These are phyloP conservation scores for Priocnemis perturbator DNA, from an alignment of 2,888 invertebrate species.

Conservation along the genomic window DNA sequence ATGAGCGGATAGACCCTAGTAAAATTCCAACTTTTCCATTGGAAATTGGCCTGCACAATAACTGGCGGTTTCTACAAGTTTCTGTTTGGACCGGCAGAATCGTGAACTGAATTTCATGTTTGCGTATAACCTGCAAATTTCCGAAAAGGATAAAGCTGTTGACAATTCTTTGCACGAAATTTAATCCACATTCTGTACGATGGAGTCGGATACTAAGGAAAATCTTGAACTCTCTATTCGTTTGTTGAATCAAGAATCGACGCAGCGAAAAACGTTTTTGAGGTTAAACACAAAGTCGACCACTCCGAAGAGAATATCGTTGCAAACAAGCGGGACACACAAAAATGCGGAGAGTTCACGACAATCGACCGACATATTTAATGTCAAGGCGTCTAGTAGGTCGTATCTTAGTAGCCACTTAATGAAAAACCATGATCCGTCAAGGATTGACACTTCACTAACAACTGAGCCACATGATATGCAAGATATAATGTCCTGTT, in stretches of 20 bases:
- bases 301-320: slow-evolving; percentile 54
- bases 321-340: slow-evolving; percentile 39
- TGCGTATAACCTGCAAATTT: too few species aligned
- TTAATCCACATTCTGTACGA: background rate
- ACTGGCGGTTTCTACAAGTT: too few species aligned
- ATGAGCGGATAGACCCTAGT: too few species aligned
- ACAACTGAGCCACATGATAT: slow-evolving; percentile 62
- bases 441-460: slow-evolving; percentile 55
- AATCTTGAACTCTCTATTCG: slow-evolving; percentile 56
- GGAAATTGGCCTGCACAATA: too few species aligned
- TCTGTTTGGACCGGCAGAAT: too few species aligned
- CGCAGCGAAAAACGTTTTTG: slow-evolving; percentile 56
- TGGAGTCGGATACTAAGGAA: slow-evolving; percentile 43
- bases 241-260: slow-evolving; percentile 51
- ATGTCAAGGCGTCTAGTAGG: slow-evolving; percentile 34
- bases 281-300: slow-evolving; percentile 58
- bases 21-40: too few species aligned
- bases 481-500: slow-evolving; percentile 56
- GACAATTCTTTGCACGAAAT: too few species aligned
- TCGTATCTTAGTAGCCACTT: slow-evolving; percentile 34
- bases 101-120: too few species aligned
- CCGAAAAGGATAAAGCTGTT: too few species aligned
- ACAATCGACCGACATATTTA: slow-evolving; percentile 31
- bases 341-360: slow-evolving; percentile 40
- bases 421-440: slow-evolving; percentile 38